Base-by-base conservation (phyloP, 2,797 vertebrate genomes). In the Acanthopagrus latus region DNA sequence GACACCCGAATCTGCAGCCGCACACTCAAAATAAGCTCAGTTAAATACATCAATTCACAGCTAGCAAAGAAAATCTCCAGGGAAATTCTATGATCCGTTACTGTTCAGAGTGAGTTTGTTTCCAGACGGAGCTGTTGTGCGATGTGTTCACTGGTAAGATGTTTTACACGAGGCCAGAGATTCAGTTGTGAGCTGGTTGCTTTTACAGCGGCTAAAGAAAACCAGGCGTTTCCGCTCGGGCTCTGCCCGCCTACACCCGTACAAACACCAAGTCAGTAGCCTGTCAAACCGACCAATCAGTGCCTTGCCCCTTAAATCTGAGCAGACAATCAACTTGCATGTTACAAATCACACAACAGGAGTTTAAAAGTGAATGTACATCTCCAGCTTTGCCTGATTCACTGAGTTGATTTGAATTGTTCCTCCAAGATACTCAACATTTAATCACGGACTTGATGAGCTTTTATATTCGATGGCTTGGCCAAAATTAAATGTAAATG, bases 221-320 rank as follows among this genome's bases (percentile, higher is more conserved):
- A 47, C 85, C 78, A 89, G 86, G 78, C 18, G 52, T 80, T 86
- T 76, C 78, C 94, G 93, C 74, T 55, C 83, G 72, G 90, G 75
- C 64, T 70, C 93, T 23, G 88, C 92, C 83, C 88, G 90, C 64
- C 86, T 7, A 1, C 81, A 89, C 58, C 86, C 76, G 1, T 92
- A 86, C 74, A 86, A 88, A 76, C 90, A 94, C 48, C 92, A 95
- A 93, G 86, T 95, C 94, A 95, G 91, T 95, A 78, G 71, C 54
- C 69, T 13, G 64, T 47, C 62, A 33, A 1, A 25, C 68, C 23
- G 55, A 70, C 64, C 69, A 75, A 76, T 83, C 84, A 38, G 51
- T 0, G 48, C 41, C 74, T 33, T 23, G 3, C 23, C 25, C 43
- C 6, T 27, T 3, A 71, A 29, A 79, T 81, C 72, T 25, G 14